A percentile compares a stretch with the other conserved stretches of the same genome.
Evolutionary conservation across 2,888 invertebrate genomes (phyloP).

Genomic region (Orthosia gracilis): DNA sequence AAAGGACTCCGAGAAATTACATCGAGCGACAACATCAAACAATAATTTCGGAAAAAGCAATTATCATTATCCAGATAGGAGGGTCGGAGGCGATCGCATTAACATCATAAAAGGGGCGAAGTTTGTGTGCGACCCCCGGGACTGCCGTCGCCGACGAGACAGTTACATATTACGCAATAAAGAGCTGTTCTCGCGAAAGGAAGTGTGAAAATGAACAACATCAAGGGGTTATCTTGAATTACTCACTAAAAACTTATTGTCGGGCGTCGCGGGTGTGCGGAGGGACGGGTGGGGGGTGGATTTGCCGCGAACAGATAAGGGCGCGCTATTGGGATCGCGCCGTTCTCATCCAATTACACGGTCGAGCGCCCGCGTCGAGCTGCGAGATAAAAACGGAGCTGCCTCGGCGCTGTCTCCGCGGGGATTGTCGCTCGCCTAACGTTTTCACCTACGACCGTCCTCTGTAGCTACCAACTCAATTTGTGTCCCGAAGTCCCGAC

Average conservation of each 20-base stretch:
- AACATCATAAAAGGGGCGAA: constrained; percentile 90
- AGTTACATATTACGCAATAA: constrained; percentile 91
- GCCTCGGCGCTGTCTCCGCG: constrained; percentile 86
- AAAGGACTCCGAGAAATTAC: constrained; percentile 79
- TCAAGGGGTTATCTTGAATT: constrained; percentile 91
- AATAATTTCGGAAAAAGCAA: constrained; percentile 91
- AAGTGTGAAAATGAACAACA: constrained; percentile 92
- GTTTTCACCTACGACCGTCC: constrained; percentile 86
- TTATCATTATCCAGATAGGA: constrained; percentile 90
- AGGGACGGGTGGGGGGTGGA: constrained; percentile 79
- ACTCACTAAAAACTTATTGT: constrained; percentile 91
- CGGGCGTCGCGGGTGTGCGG: constrained; percentile 76
- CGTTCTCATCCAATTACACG: constrained; percentile 92
- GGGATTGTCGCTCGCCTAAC: constrained; percentile 89
- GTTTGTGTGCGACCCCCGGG: constrained; percentile 87
- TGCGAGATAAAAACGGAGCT: constrained; percentile 87
- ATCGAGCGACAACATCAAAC: constrained; percentile 89
- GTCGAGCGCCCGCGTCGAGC: constrained; percentile 89
- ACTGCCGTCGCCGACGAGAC: constrained; percentile 88
- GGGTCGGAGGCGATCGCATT: constrained; percentile 90
- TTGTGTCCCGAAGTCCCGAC: constrained; percentile 67
- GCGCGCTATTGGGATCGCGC: constrained; percentile 91
- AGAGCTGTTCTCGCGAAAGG: constrained; percentile 91
- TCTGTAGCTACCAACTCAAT: constrained; percentile 75
- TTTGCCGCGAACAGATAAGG: constrained; percentile 91